Percentiles rank a stretch among this genome's conserved stretches.
phyloP scores from a whole-genome alignment of 1,140 invertebrate species.

The Brachionus rotundiformis region DNA sequence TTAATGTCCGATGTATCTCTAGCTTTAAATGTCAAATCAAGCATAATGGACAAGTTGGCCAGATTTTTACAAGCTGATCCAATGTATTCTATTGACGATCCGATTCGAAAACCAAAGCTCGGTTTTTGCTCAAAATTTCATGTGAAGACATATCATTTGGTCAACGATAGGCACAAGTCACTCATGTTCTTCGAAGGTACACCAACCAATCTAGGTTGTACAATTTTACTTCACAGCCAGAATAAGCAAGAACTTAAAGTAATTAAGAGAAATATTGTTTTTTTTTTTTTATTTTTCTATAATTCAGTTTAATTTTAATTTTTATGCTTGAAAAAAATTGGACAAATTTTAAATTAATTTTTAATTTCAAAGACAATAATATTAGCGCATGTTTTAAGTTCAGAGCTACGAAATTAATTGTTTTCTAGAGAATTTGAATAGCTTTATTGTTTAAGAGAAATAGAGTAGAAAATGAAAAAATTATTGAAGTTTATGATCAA shows the following conservation, averaged over 20 bases:
- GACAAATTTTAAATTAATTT: no score
- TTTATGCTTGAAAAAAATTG: no score
- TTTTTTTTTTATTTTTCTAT: no score
- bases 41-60: constrained; percentile 79
- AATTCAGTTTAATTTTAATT: no score
- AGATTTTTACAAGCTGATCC: constrained; percentile 81
- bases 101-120: constrained; percentile 77
- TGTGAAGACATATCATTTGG: constrained; percentile 68
- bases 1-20: constrained; percentile 79
- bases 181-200: constrained; percentile 92
- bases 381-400: no score
- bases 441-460: no score
- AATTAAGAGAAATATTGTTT: neutral
- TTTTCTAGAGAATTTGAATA: no score
- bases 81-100: constrained; percentile 83
- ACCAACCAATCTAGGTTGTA: constrained; percentile 80
- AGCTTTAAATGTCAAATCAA: constrained; percentile 81
- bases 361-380: no score
- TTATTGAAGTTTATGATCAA: no score
- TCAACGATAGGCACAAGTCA: constrained; percentile 71
- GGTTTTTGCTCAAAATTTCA: constrained; percentile 85
- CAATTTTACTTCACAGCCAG: constrained; percentile 81
- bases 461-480: no score
- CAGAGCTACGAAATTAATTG: no score
- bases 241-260: constrained; percentile 73